Percentiles rank a stretch among this genome's conserved stretches.
phyloP scores from a whole-genome alignment of 2,113 vertebrate species.

The Dipodomys merriami region DNA sequence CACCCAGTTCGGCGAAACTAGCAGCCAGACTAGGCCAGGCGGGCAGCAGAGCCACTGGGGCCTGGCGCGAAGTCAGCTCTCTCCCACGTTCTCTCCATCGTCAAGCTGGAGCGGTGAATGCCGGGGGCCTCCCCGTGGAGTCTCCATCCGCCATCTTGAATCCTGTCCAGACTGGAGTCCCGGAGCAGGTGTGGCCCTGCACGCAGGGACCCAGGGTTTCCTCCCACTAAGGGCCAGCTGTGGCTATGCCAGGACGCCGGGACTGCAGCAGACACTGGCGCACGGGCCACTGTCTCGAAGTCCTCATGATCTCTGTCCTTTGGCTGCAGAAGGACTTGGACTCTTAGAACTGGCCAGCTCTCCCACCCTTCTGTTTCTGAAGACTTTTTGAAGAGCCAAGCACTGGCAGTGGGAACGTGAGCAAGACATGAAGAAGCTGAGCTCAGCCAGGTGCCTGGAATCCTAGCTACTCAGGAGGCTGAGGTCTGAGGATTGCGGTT shows the following conservation, averaged over 20 bases:
- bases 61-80: neutral
- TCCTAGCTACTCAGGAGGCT: too few species aligned
- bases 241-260: neutral
- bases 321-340: neutral
- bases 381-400: neutral
- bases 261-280: neutral
- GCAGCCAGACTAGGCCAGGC: neutral
- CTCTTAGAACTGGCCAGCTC: neutral
- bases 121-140: neutral
- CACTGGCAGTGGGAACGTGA: neutral
- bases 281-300: neutral
- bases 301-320: neutral
- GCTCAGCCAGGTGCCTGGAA: too few species aligned
- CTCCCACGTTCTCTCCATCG: neutral
- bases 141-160: slow-evolving; percentile 14
- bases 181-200: neutral
- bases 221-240: neutral
- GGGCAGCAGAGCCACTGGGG: neutral
- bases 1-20: slow-evolving; percentile 93
- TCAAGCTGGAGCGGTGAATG: slow-evolving; percentile 16
- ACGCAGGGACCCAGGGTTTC: neutral
- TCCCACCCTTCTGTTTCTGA: neutral
- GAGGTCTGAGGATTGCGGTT: too few species aligned
- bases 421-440: neutral
- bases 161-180: neutral